These are phyloP conservation scores for Drosophila melanocephala DNA, from an alignment of 2,888 invertebrate genomes.

Conservation along the genomic window DNA sequence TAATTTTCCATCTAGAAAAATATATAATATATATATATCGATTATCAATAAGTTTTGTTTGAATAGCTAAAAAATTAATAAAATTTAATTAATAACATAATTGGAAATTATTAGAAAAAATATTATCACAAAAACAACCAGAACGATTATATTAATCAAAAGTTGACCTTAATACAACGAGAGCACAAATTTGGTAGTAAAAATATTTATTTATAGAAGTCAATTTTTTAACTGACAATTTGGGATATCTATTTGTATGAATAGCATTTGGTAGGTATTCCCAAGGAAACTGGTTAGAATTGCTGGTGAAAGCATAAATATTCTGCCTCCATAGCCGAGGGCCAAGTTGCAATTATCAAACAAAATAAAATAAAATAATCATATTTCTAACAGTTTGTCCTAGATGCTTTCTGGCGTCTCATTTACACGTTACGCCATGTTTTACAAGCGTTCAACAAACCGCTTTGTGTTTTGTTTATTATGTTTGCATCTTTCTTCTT, in stretches of 20 bases:
- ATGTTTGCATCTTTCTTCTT: background rate
- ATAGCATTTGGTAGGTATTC: background rate
- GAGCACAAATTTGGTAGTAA: background rate
- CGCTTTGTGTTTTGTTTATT: constrained; percentile 29
- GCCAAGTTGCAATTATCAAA: background rate
- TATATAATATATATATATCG: background rate
- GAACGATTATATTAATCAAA: background rate
- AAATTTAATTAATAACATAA: background rate
- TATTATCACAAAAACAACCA: background rate
- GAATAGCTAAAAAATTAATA: background rate
- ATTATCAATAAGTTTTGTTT: background rate
- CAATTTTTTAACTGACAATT: background rate
- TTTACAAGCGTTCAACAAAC: constrained; percentile 30
- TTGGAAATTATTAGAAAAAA: background rate
- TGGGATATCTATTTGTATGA: background rate
- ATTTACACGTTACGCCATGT: constrained; percentile 21
- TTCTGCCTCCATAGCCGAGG: background rate
- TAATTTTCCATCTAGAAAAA: background rate
- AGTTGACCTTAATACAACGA: no score
- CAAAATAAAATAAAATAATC: background rate
- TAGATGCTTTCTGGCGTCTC: background rate
- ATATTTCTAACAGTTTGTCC: background rate
- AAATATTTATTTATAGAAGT: background rate
- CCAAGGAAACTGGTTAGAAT: background rate
- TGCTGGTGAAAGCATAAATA: background rate